Conservation (phyloP, 2,113 vertebrate species). For the Sorex fumeus region DNA sequence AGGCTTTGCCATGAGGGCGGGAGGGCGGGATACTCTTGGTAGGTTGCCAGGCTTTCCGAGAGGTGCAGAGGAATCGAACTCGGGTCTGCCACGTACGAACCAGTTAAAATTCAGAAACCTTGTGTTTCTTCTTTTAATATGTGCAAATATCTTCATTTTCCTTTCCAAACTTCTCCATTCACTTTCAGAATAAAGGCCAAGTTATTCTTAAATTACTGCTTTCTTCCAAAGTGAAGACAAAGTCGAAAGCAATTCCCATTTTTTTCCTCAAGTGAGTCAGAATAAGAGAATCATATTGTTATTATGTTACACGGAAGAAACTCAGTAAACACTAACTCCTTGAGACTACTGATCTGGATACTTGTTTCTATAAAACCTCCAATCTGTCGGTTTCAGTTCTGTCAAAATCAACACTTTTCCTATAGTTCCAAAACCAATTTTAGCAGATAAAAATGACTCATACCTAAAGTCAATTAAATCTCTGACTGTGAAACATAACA, state of each 20-base stretch:
- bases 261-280: constrained; percentile 24
- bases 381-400: background rate
- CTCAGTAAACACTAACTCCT: background rate
- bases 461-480: background rate
- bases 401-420: background rate
- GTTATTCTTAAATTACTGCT: background rate
- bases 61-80: too few relatives aligned
- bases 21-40: too few relatives aligned
- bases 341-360: background rate
- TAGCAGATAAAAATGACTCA: background rate
- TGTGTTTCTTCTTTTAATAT: background rate
- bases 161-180: constrained; percentile 13
- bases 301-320: background rate
- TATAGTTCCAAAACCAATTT: background rate
- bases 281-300: background rate
- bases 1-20: too few relatives aligned
- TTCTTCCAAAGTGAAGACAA: constrained; percentile 19
- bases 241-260: constrained; percentile 3
- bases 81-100: too few relatives aligned
- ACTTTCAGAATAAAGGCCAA: background rate
- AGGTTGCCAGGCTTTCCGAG: too few relatives aligned
- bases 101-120: background rate
- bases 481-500: background rate
- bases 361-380: background rate
- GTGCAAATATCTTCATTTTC: background rate